phyloP scores from a whole-genome alignment of 2,888 invertebrate genomes.

The Rugalucina vietnamica region DNA sequence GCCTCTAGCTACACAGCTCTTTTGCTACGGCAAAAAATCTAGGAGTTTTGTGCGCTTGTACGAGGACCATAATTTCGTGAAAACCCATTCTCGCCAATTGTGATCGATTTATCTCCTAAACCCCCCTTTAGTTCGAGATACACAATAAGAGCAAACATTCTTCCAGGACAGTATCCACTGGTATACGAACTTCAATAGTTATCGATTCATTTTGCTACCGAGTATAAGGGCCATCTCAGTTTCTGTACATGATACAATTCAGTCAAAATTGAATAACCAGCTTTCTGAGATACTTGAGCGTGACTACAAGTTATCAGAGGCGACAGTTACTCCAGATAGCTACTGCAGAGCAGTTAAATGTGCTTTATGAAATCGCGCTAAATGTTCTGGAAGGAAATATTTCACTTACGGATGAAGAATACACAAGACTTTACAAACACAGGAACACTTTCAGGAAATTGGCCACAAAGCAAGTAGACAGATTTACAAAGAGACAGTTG shows the following conservation, averaged over 20 bases:
- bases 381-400: too few species aligned
- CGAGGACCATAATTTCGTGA: not conserved
- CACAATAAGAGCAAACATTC: not conserved
- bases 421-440: not conserved
- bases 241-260: too few species aligned
- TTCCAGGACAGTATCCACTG: conserved; percentile 11
- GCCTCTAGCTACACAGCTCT: conserved; percentile 3
- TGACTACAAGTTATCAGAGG: not conserved
- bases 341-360: conserved; percentile 9
- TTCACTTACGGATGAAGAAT: conserved; percentile 8
- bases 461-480: not conserved
- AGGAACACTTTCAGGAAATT: conserved; percentile 1
- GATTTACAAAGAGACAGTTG: not conserved
- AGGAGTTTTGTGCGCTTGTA: conserved; percentile 1
- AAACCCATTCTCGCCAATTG: conserved; percentile 1
- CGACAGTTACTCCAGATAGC: not conserved
- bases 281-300: conserved; percentile 9
- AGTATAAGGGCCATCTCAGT: not conserved
- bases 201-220: not conserved
- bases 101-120: conserved; percentile 8
- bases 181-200: conserved; percentile 12
- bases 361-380: not conserved
- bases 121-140: not conserved
- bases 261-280: too few species aligned
- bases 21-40: conserved; percentile 4